Conservation (phyloP, 1,140 invertebrate species). For the Trachymyrmex septentrionalis region DNA sequence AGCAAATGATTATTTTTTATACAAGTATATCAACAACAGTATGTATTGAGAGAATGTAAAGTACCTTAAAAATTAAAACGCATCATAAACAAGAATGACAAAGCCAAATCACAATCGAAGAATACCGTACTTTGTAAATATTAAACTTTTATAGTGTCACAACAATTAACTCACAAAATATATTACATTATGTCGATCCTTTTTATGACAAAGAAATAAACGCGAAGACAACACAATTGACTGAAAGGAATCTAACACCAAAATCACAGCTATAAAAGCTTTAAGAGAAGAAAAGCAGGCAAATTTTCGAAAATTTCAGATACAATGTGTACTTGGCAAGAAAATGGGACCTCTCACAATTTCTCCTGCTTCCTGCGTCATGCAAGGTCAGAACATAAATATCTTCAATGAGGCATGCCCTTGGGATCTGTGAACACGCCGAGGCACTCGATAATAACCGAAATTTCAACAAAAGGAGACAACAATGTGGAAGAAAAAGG, state of each 20-base stretch:
- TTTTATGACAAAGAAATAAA: neutral
- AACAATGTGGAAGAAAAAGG: neutral
- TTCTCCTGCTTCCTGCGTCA: conserved; percentile 1
- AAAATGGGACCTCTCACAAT: conserved; percentile 16
- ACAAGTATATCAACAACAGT: neutral
- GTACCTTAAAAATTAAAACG: neutral
- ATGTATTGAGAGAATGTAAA: neutral
- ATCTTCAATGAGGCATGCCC: neutral
- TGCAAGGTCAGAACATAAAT: conserved; percentile 33
- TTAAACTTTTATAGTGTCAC: neutral
- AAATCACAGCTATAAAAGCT: neutral
- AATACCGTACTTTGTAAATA: neutral
- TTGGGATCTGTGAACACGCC: neutral
- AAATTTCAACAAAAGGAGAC: conserved; percentile 23
- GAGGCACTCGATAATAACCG: conserved; percentile 29
- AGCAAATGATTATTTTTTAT: neutral
- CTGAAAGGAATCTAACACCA: neutral
- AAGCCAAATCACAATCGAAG: conserved; percentile 1
- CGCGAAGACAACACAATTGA: neutral
- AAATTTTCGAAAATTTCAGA: neutral
- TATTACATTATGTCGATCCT: neutral
- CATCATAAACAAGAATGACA: neutral
- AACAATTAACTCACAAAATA: neutral
- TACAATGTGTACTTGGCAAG: neutral
- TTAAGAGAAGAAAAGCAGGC: neutral